phyloP scores from a whole-genome alignment of 2,113 vertebrate genomes.

The Nycticorax nycticorax region DNA sequence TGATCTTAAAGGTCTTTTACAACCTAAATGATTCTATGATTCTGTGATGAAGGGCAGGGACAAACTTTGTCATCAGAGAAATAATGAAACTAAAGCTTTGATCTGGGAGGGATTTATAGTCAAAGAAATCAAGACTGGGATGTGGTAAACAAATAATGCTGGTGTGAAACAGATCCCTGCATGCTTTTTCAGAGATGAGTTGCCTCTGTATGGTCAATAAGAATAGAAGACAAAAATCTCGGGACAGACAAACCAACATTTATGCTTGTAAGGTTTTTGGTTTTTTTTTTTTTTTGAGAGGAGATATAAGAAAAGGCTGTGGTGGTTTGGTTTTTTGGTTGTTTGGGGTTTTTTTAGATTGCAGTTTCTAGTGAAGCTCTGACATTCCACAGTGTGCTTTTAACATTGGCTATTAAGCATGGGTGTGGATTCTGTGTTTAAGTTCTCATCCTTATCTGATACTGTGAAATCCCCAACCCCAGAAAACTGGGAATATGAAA shows the following conservation, averaged over 20 bases:
- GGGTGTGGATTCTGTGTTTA: neutral
- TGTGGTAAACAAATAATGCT: neutral
- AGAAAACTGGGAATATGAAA: neutral
- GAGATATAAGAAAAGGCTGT: neutral
- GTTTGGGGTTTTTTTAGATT: neutral
- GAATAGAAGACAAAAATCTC: neutral
- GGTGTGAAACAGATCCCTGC: neutral
- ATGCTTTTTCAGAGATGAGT: neutral
- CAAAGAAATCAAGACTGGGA: neutral
- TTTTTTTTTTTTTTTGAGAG: neutral
- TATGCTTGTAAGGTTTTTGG: neutral
- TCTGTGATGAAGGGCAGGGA: neutral
- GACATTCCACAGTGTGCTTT: neutral
- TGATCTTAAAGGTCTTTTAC: too few relatives aligned
- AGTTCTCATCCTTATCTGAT: neutral
- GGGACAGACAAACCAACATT: neutral
- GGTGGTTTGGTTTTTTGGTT: neutral
- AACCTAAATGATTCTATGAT: too few relatives aligned
- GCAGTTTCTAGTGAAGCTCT: neutral
- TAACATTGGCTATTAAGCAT: neutral
- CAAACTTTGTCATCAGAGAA: neutral
- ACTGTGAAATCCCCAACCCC: neutral
- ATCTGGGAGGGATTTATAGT: neutral
- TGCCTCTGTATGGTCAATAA: neutral
- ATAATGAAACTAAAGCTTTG: neutral